Conservation (phyloP, 2,113 vertebrate genomes). For the Machaerirhynchus nigripectus region DNA sequence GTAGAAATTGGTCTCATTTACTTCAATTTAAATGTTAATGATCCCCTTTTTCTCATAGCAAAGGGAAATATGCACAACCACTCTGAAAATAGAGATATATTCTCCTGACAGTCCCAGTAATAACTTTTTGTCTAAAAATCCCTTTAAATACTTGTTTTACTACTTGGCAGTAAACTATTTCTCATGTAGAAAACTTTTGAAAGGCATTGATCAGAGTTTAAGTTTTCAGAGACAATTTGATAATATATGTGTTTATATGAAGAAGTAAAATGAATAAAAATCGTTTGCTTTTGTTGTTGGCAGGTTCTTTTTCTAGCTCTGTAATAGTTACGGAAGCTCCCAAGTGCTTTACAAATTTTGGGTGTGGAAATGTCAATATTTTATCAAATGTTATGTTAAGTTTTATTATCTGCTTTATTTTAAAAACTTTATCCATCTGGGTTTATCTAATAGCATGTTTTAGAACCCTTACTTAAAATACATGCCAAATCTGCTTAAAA, state of each 20-base stretch:
- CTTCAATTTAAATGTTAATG: constrained; percentile 64
- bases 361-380: not conserved
- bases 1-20: constrained; percentile 45
- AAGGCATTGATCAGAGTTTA: not conserved
- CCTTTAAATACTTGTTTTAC: not conserved
- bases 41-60: not conserved
- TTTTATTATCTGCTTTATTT: not conserved
- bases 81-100: constrained; percentile 42
- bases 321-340: not conserved
- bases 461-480: not conserved
- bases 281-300: not conserved
- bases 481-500: not conserved
- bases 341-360: not conserved
- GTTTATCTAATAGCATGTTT: accelerated
- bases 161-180: not conserved
- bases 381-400: not conserved
- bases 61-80: not conserved
- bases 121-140: not conserved
- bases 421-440: not conserved
- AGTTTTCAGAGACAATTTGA: not conserved
- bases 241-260: not conserved
- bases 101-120: not conserved
- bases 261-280: not conserved
- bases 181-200: not conserved
- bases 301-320: not conserved